Evolutionary conservation across 2,797 vertebrate genomes (phyloP).

Genomic region (Diglossa cyanea): DNA sequence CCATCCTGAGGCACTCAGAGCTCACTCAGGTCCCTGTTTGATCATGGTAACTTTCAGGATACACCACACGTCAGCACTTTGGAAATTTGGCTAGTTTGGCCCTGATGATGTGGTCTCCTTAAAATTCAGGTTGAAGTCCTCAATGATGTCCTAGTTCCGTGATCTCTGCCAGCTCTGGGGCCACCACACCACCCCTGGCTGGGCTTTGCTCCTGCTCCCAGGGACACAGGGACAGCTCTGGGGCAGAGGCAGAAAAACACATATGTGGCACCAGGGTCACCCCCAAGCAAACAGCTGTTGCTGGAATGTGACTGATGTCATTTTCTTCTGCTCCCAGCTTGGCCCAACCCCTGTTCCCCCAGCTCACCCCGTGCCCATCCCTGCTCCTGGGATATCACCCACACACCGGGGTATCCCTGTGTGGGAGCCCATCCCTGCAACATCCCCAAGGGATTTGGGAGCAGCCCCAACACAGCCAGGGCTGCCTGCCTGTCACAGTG

Average conservation of each 20-base stretch:
- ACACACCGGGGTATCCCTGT: rapidly evolving
- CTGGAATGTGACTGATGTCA: background rate
- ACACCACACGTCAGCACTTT: rapidly evolving
- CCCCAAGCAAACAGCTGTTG: rapidly evolving
- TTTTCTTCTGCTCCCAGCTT: background rate
- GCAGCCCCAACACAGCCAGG: rapidly evolving
- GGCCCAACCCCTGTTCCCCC: rapidly evolving
- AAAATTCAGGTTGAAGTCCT: background rate
- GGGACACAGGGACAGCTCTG: background rate
- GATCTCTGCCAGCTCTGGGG: background rate
- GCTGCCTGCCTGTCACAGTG: background rate
- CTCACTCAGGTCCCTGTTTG: background rate
- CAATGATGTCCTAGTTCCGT: rapidly evolving
- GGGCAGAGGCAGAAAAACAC: background rate
- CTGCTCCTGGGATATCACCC: rapidly evolving
- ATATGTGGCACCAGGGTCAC: rapidly evolving
- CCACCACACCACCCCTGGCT: rapidly evolving
- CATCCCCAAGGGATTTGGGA: background rate
- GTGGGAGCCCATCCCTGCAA: background rate
- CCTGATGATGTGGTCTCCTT: background rate
- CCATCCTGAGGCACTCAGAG: background rate
- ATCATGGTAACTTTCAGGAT: rapidly evolving
- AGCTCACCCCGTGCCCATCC: rapidly evolving
- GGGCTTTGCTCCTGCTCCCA: background rate
- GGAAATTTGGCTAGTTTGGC: background rate